Evolutionary conservation across 2,888 invertebrate species (phyloP).

Genomic region (Tetheella fluctuosa): DNA sequence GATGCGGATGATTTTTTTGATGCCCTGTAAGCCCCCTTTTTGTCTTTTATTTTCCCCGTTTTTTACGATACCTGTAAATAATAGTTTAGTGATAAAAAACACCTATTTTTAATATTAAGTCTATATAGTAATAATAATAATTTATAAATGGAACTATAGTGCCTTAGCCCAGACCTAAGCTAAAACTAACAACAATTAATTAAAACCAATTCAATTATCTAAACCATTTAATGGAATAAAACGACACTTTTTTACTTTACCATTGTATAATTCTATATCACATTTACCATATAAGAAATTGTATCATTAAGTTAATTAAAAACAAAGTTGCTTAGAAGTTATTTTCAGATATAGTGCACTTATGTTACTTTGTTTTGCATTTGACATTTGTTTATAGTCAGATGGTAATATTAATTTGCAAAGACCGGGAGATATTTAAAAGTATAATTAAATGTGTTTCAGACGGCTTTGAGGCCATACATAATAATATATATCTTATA

Average conservation of each 20-base stretch:
- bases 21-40: no score
- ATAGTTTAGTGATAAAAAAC: no score
- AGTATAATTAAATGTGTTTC: neutral
- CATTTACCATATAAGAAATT: constrained; percentile 8
- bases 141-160: neutral
- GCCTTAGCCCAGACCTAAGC: neutral
- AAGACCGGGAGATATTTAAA: constrained; percentile 1
- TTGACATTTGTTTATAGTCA: constrained; percentile 2
- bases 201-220: neutral
- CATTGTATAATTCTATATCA: constrained; percentile 5
- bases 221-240: constrained; percentile 1
- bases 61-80: no score
- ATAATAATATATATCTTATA: no score
- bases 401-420: neutral
- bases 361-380: constrained; percentile 1
- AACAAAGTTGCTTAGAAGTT: constrained; percentile 3
- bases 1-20: no score
- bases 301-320: constrained; percentile 3
- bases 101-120: no score
- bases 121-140: no score
- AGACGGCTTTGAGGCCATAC: neutral
- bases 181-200: neutral
- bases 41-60: no score
- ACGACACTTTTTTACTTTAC: neutral
- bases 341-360: constrained; percentile 5